phyloP scores from a whole-genome alignment of 2,113 vertebrate species.

The Oreochromis niloticus region DNA sequence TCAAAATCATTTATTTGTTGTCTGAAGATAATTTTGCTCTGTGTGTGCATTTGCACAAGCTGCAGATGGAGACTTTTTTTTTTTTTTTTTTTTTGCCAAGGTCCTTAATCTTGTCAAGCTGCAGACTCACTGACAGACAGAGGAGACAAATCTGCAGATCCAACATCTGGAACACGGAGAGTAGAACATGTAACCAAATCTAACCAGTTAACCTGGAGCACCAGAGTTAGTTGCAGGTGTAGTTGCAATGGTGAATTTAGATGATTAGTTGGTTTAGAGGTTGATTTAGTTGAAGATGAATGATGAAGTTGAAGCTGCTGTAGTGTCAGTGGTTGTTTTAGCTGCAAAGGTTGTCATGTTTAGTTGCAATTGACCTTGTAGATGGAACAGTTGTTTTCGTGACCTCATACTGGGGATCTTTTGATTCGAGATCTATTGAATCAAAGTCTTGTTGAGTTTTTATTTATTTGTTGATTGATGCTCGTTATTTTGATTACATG shows the following conservation, averaged over 20 bases:
- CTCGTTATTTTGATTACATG: background rate
- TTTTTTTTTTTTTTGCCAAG: rapidly evolving
- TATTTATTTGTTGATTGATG: background rate
- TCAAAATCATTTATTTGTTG: background rate
- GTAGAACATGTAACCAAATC: background rate
- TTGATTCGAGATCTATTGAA: background rate
- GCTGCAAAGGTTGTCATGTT: background rate
- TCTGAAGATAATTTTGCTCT: background rate
- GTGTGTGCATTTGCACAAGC: background rate
- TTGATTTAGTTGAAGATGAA: background rate
- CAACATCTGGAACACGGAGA: background rate
- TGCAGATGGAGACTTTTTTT: background rate
- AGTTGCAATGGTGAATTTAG: background rate
- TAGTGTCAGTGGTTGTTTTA: background rate
- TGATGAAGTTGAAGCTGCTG: background rate
- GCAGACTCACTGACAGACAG: background rate
- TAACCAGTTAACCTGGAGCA: background rate
- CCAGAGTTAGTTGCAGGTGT: background rate
- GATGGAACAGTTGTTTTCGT: background rate
- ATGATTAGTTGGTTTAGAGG: background rate
- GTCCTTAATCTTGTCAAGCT: background rate
- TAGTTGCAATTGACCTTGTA: background rate
- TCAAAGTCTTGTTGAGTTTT: background rate
- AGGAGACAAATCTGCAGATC: background rate
- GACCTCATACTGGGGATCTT: background rate